These are phyloP conservation scores for Nemopilema nomurai DNA, from an alignment of 30 jellyfish, hydroid and myxozoan genomes.

Conservation along the genomic window DNA sequence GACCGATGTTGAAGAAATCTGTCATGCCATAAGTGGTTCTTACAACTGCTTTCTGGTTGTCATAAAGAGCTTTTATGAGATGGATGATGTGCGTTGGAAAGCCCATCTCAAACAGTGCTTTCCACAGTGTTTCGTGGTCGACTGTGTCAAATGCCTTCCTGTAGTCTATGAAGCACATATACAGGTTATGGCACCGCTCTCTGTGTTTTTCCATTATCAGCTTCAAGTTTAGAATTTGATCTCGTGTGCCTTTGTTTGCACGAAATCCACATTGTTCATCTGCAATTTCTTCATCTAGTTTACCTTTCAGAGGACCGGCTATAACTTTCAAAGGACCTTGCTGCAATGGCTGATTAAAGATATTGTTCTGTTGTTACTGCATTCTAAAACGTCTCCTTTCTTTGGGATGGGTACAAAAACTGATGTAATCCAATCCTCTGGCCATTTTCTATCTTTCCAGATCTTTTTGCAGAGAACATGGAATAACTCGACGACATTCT, in stretches of 20 bases:
- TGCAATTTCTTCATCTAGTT: neutral
- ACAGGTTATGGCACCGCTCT: neutral
- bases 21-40: conserved; percentile 41
- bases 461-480: neutral
- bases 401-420: conserved; percentile 24
- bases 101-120: conserved; percentile 25
- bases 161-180: conserved; percentile 28
- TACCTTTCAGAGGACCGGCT: neutral
- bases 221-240: conserved; percentile 10
- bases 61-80: conserved; percentile 31
- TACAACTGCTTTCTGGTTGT: conserved; percentile 39
- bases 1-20: conserved; percentile 26
- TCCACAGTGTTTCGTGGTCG: conserved; percentile 20
- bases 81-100: conserved; percentile 31
- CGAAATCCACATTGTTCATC: conserved; percentile 21
- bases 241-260: conserved; percentile 13
- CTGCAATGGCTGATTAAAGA: no score
- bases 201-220: conserved; percentile 11
- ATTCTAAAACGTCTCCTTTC: conserved; percentile 1
- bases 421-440: conserved; percentile 24
- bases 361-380: conserved; percentile 15
- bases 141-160: conserved; percentile 47
- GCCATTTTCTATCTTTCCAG: conserved; percentile 1
- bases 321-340: conserved; percentile 12
- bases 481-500: no score